Conservation (phyloP, 2,113 vertebrate genomes). For the Paraplagusia blochii region DNA sequence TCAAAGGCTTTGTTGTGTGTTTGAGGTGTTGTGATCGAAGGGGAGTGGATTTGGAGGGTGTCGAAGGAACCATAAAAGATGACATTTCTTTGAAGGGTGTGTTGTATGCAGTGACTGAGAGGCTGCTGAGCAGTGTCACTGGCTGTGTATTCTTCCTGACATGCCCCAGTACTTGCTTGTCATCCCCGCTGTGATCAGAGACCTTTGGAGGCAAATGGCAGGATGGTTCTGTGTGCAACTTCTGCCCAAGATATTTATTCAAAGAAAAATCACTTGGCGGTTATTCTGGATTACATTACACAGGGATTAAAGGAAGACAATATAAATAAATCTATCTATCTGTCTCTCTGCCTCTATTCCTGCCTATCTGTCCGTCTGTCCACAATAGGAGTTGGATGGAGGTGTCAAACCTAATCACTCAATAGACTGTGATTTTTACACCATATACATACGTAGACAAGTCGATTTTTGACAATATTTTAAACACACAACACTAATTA, state of each 20-base stretch:
- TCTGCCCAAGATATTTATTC: conserved; percentile 43
- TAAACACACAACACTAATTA: no score
- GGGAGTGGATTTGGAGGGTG: conserved; percentile 67
- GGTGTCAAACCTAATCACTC: no score
- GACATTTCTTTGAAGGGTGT: conserved; percentile 80
- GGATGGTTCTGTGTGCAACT: conserved; percentile 38
- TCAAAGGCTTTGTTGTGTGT: conserved; percentile 70
- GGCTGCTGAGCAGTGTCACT: conserved; percentile 68
- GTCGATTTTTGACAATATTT: no score
- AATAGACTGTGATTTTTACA: no score
- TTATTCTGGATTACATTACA: no score
- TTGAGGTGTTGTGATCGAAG: conserved; percentile 69
- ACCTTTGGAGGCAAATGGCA: conserved; percentile 59
- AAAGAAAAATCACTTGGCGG: conserved; percentile 23
- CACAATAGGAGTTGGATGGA: no score
- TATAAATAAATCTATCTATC: no score
- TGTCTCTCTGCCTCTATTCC: no score
- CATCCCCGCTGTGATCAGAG: conserved; percentile 73
- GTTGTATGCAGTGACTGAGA: conserved; percentile 70
- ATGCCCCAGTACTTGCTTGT: conserved; percentile 68
- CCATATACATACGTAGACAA: no score
- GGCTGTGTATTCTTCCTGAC: conserved; percentile 68
- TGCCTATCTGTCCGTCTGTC: no score
- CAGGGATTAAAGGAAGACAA: no score
- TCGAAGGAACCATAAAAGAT: conserved; percentile 74